Percentiles rank a stretch among this genome's conserved stretches.
These are phyloP conservation scores for Rostratula benghalensis DNA, from an alignment of 2,113 vertebrate species.

Conservation along the genomic window DNA sequence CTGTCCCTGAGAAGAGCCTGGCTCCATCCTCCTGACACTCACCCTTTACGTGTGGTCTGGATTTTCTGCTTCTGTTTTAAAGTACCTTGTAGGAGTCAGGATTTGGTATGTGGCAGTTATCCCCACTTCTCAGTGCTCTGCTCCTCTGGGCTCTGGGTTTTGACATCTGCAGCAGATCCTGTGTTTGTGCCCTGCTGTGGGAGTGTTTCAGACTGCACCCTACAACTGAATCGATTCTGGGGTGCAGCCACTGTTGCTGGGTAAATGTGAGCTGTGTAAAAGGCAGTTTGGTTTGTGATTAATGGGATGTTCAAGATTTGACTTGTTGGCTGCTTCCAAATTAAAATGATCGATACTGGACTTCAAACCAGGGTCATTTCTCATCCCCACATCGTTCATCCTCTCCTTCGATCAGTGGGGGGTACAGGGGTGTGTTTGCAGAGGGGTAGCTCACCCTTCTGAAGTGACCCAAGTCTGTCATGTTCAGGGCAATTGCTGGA, in stretches of 20 bases:
- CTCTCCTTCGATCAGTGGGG: background rate
- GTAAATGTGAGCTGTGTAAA: no score
- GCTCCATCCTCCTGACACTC: no score
- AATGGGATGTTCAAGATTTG: background rate
- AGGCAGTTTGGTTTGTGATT: background rate
- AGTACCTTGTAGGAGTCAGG: background rate
- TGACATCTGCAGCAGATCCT: background rate
- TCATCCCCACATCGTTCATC: background rate
- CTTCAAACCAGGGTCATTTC: background rate
- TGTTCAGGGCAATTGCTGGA: background rate
- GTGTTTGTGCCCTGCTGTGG: accelerated
- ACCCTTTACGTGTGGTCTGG: no score
- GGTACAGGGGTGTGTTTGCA: background rate
- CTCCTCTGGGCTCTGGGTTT: background rate
- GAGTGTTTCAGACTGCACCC: accelerated
- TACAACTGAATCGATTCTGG: no score
- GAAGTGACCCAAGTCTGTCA: background rate
- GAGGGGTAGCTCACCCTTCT: background rate
- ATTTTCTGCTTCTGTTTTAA: background rate
- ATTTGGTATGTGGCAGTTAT: background rate
- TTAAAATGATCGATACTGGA: background rate
- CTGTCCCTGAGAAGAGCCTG: no score
- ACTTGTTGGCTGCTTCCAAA: background rate
- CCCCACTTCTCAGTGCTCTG: background rate
- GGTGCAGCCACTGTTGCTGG: background rate